A percentile compares a stretch with the other conserved stretches of the same genome.
Conservation (phyloP, 2,113 vertebrate genomes). For the Oncorhynchus tshawytscha region DNA sequence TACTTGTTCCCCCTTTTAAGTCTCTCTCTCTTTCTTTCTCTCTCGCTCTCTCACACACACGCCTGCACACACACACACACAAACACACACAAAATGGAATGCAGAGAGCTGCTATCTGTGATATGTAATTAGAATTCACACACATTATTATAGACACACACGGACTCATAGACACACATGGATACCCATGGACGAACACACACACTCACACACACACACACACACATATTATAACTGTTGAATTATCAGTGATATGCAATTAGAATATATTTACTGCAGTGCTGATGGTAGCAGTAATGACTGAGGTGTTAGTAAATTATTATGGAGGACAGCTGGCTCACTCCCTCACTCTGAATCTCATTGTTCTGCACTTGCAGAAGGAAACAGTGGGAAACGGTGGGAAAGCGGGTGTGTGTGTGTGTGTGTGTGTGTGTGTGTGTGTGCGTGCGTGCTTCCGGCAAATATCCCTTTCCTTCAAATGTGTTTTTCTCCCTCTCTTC, state of each 20-base stretch:
- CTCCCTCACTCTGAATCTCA: too few relatives aligned
- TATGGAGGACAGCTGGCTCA: too few relatives aligned
- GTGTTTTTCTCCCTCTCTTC: not conserved
- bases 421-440: too few relatives aligned
- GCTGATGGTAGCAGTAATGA: conserved; percentile 36
- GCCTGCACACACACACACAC: not conserved
- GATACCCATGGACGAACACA: not conserved
- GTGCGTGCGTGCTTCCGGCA: too few relatives aligned
- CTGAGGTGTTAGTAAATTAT: too few relatives aligned
- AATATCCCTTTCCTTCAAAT: too few relatives aligned
- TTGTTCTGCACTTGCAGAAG: too few relatives aligned
- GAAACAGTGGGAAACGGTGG: too few relatives aligned
- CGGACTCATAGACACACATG: conserved; percentile 22
- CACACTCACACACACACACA: not conserved
- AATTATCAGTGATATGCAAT: conserved; percentile 61
- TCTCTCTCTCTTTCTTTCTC: not conserved
- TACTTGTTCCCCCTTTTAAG: not conserved
- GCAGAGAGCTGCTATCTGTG: conserved; percentile 10
- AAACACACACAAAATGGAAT: not conserved
- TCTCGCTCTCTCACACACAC: not conserved
- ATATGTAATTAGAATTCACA: conserved; percentile 14
- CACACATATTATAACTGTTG: not conserved
- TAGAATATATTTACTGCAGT: conserved; percentile 54
- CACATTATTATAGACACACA: conserved; percentile 10
- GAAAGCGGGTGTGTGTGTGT: too few relatives aligned